Base-by-base conservation (phyloP, 1,140 invertebrate species). In the Dendrolimus kikuchii region DNA sequence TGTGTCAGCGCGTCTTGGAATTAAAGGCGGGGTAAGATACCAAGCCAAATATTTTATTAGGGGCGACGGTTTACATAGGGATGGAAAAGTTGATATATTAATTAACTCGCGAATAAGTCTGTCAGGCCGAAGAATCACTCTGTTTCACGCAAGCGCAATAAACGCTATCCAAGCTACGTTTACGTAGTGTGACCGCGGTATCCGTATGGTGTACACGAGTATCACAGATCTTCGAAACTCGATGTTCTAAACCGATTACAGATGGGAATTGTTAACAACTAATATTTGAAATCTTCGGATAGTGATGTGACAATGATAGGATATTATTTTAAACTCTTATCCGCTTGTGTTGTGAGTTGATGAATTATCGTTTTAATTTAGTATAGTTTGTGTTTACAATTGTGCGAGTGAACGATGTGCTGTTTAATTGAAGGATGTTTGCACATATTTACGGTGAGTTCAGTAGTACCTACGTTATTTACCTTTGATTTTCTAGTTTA, bases 21-120 rank as follows among this genome's bases (percentile, higher is more conserved):
- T 51, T 38, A 40, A 37, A 58, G 48, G 48, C 51, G 57, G 60
- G 64, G 9, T 55, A 57, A 66, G 65, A 74, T 59, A 68, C 64
- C 68, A 69, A 73, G 62, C 66, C 65, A 72, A 83, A 83, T 83
- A 80, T 84, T 82, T 82, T 81, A 85, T 80, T 77, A 81, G 76
- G 60, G 64, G 68, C 67, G 68, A 73, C 71, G 62, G 70, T 77
- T 83, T 72, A 80, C 79, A 76, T 64, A 64, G 59, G 66, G 69
- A 70, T 70, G 67, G 77, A 81, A 81, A 86, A 86, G 80, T 86
- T 86, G 80, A 86, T 83, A 83, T 83, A 86, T 86, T 86, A 86
- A 86, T 83, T 86, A 86, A 86, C 74, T 82, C 63, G 65, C 72
- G 73, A 82, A 81, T 80, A 81, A 83, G 77, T 81, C 74, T 70